Base-by-base conservation (phyloP, 2,113 vertebrate genomes). In the Apaloderma vittatum region DNA sequence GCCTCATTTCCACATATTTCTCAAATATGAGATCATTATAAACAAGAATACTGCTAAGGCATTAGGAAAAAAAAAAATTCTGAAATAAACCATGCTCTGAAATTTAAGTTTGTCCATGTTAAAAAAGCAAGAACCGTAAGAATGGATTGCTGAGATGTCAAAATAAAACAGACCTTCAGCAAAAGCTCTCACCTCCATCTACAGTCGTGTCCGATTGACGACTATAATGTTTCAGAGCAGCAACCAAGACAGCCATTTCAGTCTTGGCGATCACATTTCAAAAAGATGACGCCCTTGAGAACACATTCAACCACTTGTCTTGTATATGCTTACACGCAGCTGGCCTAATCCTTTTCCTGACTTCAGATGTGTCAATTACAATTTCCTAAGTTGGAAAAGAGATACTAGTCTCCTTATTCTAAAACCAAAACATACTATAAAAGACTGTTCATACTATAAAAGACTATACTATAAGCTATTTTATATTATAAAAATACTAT, bases 281-380 rank as follows among this genome's bases (percentile, higher is more conserved):
- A 95, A 97, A 95, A 96, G 93, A 94, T 94, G 78, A 95, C 82
- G 87, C 87, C 96, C 96, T 97, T 97, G 95, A 97, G 93, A 96
- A 97, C 97, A 95, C 94, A 97, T 29, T 96, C 61, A 92, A 68
- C 91, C 97, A 94, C 96, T 97, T 96, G 86, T 84, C 94, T 94
- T 96, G 95, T 92, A 89, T 95, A 95, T 65, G 97, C 89, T 97
- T 96, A 96, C 95, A 95, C 29, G 5, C 95, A 97, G 96, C 94
- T 97, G 97, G 94, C 88, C 95, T 97, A 94, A 93, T 95, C 94
- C 94, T 91, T 58, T 92, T 68, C 89, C 76, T 76, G 86, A 90
- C 94, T 91, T 97, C 86, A 94, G 91, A 97, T 91, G 73, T 51
- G 94, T 87, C 91, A 91, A 37, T 93, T 94, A 89, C 48, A 45